These are phyloP conservation scores for Cerastoderma edule DNA, from an alignment of 2,888 invertebrate species.

Conservation along the genomic window DNA sequence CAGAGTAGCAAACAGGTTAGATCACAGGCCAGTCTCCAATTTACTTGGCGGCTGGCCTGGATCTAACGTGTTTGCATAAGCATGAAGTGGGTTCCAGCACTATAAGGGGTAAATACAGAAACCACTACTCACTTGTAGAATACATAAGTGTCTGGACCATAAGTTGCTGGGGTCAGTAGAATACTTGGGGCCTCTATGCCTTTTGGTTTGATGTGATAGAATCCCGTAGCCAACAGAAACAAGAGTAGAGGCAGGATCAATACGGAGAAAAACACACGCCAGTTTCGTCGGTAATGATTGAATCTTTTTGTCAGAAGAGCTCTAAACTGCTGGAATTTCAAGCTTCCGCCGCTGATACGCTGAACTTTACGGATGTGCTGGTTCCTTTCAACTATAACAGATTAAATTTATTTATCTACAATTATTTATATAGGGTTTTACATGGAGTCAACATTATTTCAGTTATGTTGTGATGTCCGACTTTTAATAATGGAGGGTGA, in stretches of 20 bases:
- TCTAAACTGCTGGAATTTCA: constrained; percentile 59
- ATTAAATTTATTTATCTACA: no score
- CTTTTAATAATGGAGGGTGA: no score
- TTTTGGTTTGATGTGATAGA: constrained; percentile 79
- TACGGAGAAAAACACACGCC: constrained; percentile 78
- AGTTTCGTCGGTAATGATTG: constrained; percentile 82
- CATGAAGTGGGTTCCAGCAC: no score
- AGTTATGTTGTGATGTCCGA: no score
- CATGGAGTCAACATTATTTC: no score
- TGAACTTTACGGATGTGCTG: constrained; percentile 8
- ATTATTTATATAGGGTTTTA: not conserved
- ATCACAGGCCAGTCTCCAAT: no score
- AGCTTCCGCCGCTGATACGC: not conserved
- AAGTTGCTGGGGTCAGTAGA: constrained; percentile 80
- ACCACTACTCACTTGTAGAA: constrained; percentile 75
- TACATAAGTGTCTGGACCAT: constrained; percentile 78
- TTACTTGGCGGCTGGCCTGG: no score
- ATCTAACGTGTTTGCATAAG: no score
- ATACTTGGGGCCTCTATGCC: constrained; percentile 72
- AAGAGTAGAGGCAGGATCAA: constrained; percentile 83
- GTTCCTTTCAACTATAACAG: not conserved
- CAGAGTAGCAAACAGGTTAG: no score
- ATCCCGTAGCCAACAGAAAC: constrained; percentile 81
- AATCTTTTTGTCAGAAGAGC: constrained; percentile 82
- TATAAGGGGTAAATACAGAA: no score